phyloP scores from a whole-genome alignment of 2,113 vertebrate genomes.

The Pipra filicauda region DNA sequence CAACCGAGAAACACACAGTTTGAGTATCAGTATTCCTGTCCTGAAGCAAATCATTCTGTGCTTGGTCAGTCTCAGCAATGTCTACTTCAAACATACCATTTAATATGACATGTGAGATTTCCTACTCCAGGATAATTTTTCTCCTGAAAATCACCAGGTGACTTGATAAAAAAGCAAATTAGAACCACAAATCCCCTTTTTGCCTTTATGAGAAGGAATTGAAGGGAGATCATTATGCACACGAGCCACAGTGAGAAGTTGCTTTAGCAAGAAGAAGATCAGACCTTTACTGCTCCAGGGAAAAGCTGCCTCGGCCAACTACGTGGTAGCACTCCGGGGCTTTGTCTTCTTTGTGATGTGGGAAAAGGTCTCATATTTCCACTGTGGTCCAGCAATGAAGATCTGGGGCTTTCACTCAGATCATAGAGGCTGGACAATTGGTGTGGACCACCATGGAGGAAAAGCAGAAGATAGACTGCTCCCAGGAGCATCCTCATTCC shows the following conservation, averaged over 20 bases:
- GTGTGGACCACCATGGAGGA: background rate
- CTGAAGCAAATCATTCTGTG: background rate
- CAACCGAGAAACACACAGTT: background rate
- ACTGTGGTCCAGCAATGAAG: background rate
- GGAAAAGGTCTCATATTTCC: background rate
- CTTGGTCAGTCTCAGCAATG: background rate
- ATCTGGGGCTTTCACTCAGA: background rate
- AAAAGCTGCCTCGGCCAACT: background rate
- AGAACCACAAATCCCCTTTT: background rate
- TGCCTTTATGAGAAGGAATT: background rate
- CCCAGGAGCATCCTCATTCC: background rate
- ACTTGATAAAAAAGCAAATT: background rate
- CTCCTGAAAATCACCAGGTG: background rate
- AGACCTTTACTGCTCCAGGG: background rate
- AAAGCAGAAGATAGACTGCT: background rate
- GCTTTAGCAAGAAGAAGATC: background rate
- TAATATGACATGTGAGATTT: background rate
- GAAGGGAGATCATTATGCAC: background rate
- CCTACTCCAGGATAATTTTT: background rate
- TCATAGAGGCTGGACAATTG: background rate
- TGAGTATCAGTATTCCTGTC: background rate
- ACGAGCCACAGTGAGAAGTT: background rate
- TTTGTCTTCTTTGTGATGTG: background rate
- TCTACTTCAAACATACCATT: background rate
- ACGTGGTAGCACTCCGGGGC: rapidly evolving